phyloP scores from a whole-genome alignment of 53 echinoderm and acorn worm species.

The Actinopyga echinites region DNA sequence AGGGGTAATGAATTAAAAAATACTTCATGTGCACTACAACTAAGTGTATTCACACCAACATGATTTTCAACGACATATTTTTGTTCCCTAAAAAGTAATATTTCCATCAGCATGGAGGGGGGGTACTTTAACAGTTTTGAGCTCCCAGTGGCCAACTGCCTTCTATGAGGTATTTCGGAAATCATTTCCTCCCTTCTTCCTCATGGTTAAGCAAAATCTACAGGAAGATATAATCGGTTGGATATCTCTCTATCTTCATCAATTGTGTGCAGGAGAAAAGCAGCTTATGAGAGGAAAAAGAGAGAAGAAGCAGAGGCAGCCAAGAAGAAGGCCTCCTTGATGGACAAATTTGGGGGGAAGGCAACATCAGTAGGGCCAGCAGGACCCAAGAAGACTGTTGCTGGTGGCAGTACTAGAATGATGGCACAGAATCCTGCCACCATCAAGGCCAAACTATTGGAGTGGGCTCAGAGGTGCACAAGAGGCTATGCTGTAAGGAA shows the following conservation, averaged over 20 bases:
- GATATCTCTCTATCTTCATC: background rate
- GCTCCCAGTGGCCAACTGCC: too few species aligned
- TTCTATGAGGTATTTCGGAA: too few species aligned
- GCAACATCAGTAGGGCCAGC: conserved; percentile 49
- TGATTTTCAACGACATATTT: too few species aligned
- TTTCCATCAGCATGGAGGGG: too few species aligned
- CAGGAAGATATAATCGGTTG: background rate
- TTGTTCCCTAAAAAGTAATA: too few species aligned
- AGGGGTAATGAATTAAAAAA: too few species aligned
- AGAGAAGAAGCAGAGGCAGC: conserved; percentile 59
- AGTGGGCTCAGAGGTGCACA: conserved; percentile 78
- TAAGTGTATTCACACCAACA: too few species aligned
- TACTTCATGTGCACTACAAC: too few species aligned
- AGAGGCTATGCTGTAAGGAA: conserved; percentile 72
- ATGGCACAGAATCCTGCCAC: conserved; percentile 84
- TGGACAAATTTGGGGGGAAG: conserved; percentile 91
- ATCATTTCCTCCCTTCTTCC: too few species aligned
- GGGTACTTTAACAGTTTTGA: too few species aligned
- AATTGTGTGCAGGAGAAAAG: conserved; percentile 67
- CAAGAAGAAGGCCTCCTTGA: conserved; percentile 76
- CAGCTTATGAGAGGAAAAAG: conserved; percentile 67
- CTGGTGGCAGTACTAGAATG: conserved; percentile 59
- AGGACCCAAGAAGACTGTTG: conserved; percentile 34
- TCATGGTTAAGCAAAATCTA: background rate
- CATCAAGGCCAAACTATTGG: conserved; percentile 89